Base-by-base conservation (phyloP, 2,113 vertebrate genomes). In the Actenoides hombroni region DNA sequence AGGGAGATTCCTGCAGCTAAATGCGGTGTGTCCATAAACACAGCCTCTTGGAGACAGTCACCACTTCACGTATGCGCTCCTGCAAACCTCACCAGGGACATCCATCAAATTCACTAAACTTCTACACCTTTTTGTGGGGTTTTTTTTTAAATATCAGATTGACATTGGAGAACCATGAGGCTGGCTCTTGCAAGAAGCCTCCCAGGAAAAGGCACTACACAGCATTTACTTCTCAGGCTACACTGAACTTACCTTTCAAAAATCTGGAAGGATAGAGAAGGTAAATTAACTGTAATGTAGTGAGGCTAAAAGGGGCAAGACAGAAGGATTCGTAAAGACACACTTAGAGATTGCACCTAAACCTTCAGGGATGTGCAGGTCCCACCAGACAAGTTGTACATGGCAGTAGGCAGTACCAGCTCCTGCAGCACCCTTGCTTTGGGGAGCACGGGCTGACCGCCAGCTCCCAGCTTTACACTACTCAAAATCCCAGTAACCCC, bases 1-100 rank as follows among this genome's bases (percentile, higher is more conserved):
- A 68, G 76, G 89, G 89, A 91, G 94, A 97, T 95, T 90, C 93
- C 93, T 95, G 86, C 4, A 83, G 75, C 23, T 76, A 60, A 95
- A 85, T 71, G 92, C 54, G 37, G 60, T 82, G 86, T 94, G 68
- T 95, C 94, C 85, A 76, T 4, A 65, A 84, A 33, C 79, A 78
- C 24, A 21, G 40, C 63, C 39, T 39, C 82, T 13, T 44, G 17
- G 88, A 93, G 80, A 25, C 76, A 44, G 42, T 17, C 11, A 39
- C 69, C 3, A 4, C 82, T 92, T 83, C 59, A 17, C 35, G 18
- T 10, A 44, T 1, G 19, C 7, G 17, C 80, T 74, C 83, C 85
- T 63, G 64, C 59, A 33, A 46, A 60, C 56, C 68, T 79, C 86
- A 44, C 54, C 67, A 33, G 84, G 67, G 40, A 6, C 11, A 5